Evolutionary conservation across 2,888 invertebrate genomes (phyloP).

Genomic region (Scaptomyza flava): DNA sequence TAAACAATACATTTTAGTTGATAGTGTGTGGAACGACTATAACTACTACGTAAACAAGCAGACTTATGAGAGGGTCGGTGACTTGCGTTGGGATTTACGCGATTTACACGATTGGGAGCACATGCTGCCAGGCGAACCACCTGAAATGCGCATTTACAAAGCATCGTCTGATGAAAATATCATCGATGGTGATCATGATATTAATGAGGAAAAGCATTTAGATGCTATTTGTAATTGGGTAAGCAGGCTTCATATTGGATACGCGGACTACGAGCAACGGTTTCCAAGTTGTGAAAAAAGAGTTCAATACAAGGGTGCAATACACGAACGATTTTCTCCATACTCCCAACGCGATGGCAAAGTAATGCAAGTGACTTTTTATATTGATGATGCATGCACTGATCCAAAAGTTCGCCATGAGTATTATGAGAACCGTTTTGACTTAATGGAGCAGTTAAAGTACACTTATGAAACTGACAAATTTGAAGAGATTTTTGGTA

Average conservation of each 20-base stretch:
- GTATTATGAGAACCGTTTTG: conserved; percentile 88
- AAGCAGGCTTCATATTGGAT: conserved; percentile 87
- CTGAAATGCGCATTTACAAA: conserved; percentile 82
- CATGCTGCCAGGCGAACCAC: conserved; percentile 89
- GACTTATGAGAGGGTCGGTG: conserved; percentile 84
- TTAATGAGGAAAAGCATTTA: conserved; percentile 88
- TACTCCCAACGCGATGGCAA: conserved; percentile 90
- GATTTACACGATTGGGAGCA: conserved; percentile 89
- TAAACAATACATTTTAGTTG: conserved; percentile 90
- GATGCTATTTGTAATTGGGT: conserved; percentile 92
- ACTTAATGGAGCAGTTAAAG: conserved; percentile 86
- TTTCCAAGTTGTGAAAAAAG: conserved; percentile 90
- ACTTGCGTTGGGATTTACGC: conserved; percentile 87
- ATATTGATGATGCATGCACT: conserved; percentile 71
- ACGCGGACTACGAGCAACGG: conserved; percentile 87
- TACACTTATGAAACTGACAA: conserved; percentile 86
- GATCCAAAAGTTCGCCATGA: conserved; percentile 85
- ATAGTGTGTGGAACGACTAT: conserved; percentile 93
- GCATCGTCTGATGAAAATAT: conserved; percentile 85
- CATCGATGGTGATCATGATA: conserved; percentile 82
- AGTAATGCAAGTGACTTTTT: conserved; percentile 75
- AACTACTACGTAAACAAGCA: conserved; percentile 94
- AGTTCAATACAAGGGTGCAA: conserved; percentile 89
- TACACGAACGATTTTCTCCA: conserved; percentile 91
- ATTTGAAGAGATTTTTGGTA: conserved; percentile 87